phyloP scores from a whole-genome alignment of 2,888 invertebrate species.

The Pandemis cinnamomeana region DNA sequence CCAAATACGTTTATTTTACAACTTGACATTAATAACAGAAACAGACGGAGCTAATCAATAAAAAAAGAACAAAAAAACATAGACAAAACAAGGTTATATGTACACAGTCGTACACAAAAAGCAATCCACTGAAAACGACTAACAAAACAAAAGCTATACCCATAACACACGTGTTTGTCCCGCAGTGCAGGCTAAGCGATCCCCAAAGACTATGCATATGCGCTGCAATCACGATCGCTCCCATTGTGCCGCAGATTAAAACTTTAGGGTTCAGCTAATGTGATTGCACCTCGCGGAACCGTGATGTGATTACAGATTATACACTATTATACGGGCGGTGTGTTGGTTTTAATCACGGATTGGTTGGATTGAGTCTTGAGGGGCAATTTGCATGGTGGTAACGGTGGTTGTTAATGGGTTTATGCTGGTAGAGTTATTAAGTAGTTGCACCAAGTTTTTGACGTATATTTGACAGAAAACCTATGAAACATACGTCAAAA shows the following conservation, averaged over 20 bases:
- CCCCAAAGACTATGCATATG: conserved; percentile 84
- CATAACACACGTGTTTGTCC: conserved; percentile 42
- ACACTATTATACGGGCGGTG: conserved; percentile 73
- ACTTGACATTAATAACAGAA: too few relatives aligned
- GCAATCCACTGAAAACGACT: too few relatives aligned
- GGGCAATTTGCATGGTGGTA: conserved; percentile 43
- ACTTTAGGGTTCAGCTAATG: conserved; percentile 85
- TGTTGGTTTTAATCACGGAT: conserved; percentile 77
- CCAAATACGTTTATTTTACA: too few relatives aligned
- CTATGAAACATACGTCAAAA: too few relatives aligned
- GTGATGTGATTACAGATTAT: conserved; percentile 60
- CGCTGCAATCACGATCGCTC: conserved; percentile 82
- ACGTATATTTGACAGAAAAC: too few relatives aligned
- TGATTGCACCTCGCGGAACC: conserved; percentile 80
- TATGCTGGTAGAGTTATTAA: conserved; percentile 4
- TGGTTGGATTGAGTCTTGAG: conserved; percentile 50
- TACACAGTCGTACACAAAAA: too few relatives aligned
- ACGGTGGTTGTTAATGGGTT: conserved; percentile 16
- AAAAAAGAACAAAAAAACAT: too few relatives aligned
- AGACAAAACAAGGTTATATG: too few relatives aligned
- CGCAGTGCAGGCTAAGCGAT: conserved; percentile 75
- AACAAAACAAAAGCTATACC: neutral
- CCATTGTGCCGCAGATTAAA: conserved; percentile 82
- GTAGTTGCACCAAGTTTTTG: neutral
- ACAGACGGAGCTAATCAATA: too few relatives aligned